Conservation (phyloP, 2,113 vertebrate genomes). For the Crotalus tigris region DNA sequence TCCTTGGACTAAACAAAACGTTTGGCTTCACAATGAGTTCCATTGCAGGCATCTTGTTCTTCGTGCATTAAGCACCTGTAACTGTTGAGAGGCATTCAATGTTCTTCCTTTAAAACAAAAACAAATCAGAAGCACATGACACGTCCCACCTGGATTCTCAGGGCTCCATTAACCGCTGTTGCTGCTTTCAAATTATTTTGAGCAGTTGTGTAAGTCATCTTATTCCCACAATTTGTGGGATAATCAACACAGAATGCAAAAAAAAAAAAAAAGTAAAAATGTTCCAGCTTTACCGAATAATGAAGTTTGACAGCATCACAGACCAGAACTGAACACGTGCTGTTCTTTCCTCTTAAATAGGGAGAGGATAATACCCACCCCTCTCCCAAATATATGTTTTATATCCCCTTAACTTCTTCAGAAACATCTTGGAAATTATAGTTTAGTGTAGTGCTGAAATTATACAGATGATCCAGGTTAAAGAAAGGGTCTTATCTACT, state of each 20-base stretch:
- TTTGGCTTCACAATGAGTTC: not conserved
- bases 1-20: not conserved
- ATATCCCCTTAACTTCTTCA: not conserved
- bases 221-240: not conserved
- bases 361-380: not conserved
- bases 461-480: not conserved
- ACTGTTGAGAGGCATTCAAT: conserved; percentile 26
- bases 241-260: not conserved
- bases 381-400: not conserved
- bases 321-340: conserved; percentile 36
- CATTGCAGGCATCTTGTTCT: conserved; percentile 13
- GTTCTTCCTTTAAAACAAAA: not conserved
- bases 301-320: not conserved
- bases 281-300: conserved; percentile 4
- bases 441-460: not conserved
- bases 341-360: conserved; percentile 12
- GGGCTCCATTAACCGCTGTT: conserved; percentile 17
- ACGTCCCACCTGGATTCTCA: not conserved
- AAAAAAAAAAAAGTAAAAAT: not conserved
- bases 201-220: not conserved
- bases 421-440: not conserved
- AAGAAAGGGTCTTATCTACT: not conserved
- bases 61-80: conserved; percentile 15
- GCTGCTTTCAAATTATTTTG: conserved; percentile 14
- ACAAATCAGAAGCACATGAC: not conserved